Conservation (phyloP, 2,113 vertebrate species). For the Crotophaga sulcirostris region DNA sequence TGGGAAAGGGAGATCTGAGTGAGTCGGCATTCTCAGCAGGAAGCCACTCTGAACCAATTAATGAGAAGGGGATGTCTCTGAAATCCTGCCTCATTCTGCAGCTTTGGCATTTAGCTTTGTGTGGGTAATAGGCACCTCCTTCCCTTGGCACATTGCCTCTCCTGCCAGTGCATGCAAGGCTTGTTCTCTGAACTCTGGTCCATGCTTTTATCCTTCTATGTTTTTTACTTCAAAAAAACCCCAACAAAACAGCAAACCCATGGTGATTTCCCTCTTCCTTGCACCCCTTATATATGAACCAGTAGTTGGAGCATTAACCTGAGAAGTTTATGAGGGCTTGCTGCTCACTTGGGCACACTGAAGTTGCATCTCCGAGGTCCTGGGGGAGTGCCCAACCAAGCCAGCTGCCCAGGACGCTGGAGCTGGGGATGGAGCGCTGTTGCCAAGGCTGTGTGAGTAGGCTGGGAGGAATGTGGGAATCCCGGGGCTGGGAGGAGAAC, state of each 20-base stretch:
- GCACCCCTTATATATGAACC: not conserved
- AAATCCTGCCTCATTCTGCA: constrained; percentile 5
- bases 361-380: not conserved
- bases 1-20: not conserved
- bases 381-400: not conserved
- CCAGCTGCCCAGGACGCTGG: not conserved
- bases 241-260: not conserved
- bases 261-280: not conserved
- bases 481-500: not conserved
- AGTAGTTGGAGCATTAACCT: not conserved
- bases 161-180: not conserved
- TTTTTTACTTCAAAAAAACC: not conserved
- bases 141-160: not conserved
- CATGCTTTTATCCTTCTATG: not conserved
- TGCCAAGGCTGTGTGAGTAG: not conserved
- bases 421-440: not conserved
- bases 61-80: not conserved
- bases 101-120: constrained; percentile 11
- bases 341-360: not conserved
- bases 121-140: not conserved
- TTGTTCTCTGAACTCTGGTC: not conserved
- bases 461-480: not conserved
- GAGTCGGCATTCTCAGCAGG: not conserved
- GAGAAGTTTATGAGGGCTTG: not conserved
- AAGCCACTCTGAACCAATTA: not conserved